Conservation (phyloP, 1,140 invertebrate species). For the Penaeus vannamei region DNA sequence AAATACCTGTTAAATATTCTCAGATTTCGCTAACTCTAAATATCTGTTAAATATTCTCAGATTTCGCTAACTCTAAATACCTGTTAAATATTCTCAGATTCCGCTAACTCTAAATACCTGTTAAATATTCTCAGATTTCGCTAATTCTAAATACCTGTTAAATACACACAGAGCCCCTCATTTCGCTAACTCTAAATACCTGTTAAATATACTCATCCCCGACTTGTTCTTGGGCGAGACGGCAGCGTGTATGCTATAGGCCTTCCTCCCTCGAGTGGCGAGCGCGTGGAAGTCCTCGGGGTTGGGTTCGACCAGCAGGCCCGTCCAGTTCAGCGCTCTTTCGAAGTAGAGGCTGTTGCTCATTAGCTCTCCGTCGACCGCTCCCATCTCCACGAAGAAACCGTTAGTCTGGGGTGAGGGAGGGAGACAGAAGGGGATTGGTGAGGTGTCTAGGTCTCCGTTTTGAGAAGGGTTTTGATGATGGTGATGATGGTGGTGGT, state of each 20-base stretch:
- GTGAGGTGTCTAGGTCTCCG: too few species aligned
- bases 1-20: too few species aligned
- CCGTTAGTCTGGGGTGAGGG: background rate
- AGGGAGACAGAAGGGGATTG: background rate
- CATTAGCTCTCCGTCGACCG: background rate
- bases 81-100: too few species aligned
- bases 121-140: background rate
- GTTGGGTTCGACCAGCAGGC: background rate
- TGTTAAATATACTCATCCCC: background rate
- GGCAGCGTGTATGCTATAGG: background rate
- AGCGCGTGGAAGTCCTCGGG: background rate
- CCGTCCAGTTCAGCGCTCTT: background rate
- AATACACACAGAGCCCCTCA: too few species aligned
- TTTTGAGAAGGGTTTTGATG: background rate
- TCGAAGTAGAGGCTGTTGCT: slow-evolving; percentile 3
- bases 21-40: too few species aligned
- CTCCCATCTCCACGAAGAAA: background rate
- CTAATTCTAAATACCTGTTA: too few species aligned
- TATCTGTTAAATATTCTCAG: too few species aligned
- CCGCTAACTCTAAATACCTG: background rate
- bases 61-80: too few species aligned
- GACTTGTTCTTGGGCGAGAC: background rate
- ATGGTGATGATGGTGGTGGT: too few species aligned
- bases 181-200: background rate
- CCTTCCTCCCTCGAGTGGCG: background rate